A percentile compares a stretch with the other conserved stretches of the same genome.
Evolutionary conservation across 2,888 invertebrate genomes (phyloP).

Genomic region (Dioctria rufipes): DNA sequence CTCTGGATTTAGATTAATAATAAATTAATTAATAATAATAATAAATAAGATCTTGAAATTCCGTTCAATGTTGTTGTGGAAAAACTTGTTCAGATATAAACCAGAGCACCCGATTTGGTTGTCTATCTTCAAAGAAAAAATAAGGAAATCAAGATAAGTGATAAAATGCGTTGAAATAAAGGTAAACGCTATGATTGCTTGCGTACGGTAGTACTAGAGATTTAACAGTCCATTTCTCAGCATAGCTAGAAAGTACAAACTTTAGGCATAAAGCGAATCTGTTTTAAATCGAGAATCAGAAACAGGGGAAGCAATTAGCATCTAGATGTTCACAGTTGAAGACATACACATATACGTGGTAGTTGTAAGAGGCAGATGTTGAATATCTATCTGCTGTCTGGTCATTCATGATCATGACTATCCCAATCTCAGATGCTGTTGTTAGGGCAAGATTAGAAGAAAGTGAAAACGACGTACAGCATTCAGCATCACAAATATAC

Average conservation of each 20-base stretch:
- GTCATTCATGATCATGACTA: not conserved
- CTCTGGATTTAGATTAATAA: not conserved
- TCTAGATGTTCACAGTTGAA: not conserved
- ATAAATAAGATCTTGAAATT: not conserved
- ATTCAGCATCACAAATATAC: not conserved
- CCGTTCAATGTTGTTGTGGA: not conserved
- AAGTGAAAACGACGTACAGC: not conserved
- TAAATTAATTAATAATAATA: not conserved
- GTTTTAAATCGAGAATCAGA: not conserved
- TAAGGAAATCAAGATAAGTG: not conserved
- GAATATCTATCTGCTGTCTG: not conserved
- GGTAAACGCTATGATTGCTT: too few species aligned
- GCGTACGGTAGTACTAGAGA: too few species aligned
- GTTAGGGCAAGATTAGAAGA: slow-evolving; percentile 7
- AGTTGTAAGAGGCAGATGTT: not conserved
- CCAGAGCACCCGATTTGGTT: not conserved
- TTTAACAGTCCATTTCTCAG: too few species aligned
- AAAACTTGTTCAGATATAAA: not conserved
- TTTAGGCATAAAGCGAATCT: not conserved
- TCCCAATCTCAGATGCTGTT: not conserved
- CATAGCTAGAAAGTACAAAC: not conserved
- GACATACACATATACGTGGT: not conserved
- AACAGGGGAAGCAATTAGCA: slow-evolving; percentile 1
- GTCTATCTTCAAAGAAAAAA: not conserved
- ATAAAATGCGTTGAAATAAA: too few species aligned